These are phyloP conservation scores for Lucilia cuprina DNA, from an alignment of 1,140 invertebrate genomes.

Conservation along the genomic window DNA sequence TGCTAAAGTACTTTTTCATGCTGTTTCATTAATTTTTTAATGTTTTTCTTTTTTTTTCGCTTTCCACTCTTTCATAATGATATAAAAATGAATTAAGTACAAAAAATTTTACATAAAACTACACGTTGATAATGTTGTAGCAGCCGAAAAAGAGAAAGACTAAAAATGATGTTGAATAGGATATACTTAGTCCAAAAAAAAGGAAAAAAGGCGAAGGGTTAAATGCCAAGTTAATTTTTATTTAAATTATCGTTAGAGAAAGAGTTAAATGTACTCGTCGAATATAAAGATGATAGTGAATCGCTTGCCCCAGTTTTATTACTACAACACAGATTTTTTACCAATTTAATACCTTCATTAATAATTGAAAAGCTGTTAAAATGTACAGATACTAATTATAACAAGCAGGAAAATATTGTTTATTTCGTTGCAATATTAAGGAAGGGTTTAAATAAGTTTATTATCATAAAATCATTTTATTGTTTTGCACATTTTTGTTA, in stretches of 20 bases:
- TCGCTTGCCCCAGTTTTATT: neutral
- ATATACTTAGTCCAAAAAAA: neutral
- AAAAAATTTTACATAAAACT: neutral
- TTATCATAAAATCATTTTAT: too few species aligned
- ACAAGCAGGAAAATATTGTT: too few species aligned
- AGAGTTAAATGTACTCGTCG: neutral
- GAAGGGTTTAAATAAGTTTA: too few species aligned
- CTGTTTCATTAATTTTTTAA: slow-evolving; percentile 34
- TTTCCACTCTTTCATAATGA: neutral
- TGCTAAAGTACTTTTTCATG: slow-evolving; percentile 33
- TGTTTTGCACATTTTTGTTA: too few species aligned
- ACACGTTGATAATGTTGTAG: neutral
- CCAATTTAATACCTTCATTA: slow-evolving; percentile 28
- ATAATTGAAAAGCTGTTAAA: slow-evolving; percentile 14
- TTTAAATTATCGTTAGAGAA: neutral
- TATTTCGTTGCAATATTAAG: too few species aligned
- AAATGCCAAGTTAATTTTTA: slow-evolving; percentile 22
- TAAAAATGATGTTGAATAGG: neutral
- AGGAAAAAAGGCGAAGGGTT: neutral
- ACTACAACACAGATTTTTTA: neutral
- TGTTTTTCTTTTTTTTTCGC: neutral
- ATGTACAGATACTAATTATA: neutral
- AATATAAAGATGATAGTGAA: neutral
- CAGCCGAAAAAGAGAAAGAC: neutral
- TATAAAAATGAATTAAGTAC: neutral